Percentiles rank a stretch among this genome's conserved stretches.
Conservation (phyloP, 2,797 vertebrate species). For the Salmo trutta region DNA sequence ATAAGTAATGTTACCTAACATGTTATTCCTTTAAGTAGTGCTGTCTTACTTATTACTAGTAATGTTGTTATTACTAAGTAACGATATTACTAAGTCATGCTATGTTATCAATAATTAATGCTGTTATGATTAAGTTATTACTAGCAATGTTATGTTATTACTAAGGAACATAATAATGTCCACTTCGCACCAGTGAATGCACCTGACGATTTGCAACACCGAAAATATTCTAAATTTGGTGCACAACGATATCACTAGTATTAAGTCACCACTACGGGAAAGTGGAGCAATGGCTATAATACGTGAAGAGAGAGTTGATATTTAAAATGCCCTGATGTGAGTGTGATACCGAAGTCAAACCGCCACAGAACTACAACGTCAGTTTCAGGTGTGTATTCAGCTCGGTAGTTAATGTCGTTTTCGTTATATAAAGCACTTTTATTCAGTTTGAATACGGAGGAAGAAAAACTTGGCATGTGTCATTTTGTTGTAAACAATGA, state of each 20-base stretch:
- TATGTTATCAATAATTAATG: not conserved
- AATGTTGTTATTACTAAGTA: not conserved
- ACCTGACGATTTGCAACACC: conserved; percentile 15
- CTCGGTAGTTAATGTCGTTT: conserved; percentile 45
- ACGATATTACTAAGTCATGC: not conserved
- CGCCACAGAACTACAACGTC: not conserved
- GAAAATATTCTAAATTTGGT: conserved; percentile 54
- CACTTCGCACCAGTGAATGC: conserved; percentile 7
- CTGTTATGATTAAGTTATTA: too few relatives aligned
- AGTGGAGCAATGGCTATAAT: conserved; percentile 37
- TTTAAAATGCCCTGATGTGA: conserved; percentile 61
- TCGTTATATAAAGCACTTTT: conserved; percentile 1
- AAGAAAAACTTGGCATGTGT: conserved; percentile 28
- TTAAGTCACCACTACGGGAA: conserved; percentile 26
- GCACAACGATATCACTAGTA: conserved; percentile 12
- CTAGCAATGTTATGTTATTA: too few relatives aligned
- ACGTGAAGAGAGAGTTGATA: conserved; percentile 53
- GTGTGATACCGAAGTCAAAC: not conserved
- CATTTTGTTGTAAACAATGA: conserved; percentile 56
- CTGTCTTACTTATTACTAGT: too few relatives aligned
- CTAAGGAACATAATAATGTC: not conserved
- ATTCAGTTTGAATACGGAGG: not conserved
- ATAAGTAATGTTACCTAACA: too few relatives aligned
- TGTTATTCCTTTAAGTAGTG: too few relatives aligned
- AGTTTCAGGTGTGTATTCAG: not conserved